Evolutionary conservation across 2,888 invertebrate species (phyloP), one percentile per base, ranked within the genome.

Genomic region (Cristatella mucedo): DNA sequence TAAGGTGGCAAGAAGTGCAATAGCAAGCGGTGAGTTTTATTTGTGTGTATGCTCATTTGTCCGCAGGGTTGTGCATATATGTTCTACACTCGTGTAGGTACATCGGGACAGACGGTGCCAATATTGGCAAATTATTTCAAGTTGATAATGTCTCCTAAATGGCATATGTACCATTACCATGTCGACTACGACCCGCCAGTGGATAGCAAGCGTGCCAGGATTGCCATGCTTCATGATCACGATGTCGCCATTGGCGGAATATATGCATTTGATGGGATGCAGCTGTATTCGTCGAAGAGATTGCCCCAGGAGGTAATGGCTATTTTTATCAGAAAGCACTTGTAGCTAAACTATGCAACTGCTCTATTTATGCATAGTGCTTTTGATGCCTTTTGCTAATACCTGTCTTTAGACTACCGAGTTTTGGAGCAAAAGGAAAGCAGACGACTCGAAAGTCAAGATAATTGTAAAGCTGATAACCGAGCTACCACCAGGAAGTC

Each of bases 211-310:
- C 53, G 46, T 13, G 41, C 61, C 45, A 48, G 57, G 9, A 49
- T 49, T 38, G 54, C 48, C 1, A 41, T 63, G n/a, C 45, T 63
- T 6, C 49, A 47, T 20, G 38, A 46, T 3, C 57, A 59, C 43
- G 47, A 51, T 18, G 46, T 54, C 7, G 32, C 55, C 13, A 37
- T 59, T 18, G 60, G 61, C 1, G 41, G 41, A 19, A 52, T 51
- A 1, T 46, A 47, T 11, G 57, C 56, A 2, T 64, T 63, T 49
- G 63, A 64, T 53, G 64, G 64, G 9, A 55, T 51, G 47, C 50
- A 54, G 3, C 46, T 64, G 3, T 63, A 54, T 43, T 42, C 61
- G 18, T 53, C 59, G 1, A 46, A 44, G 3, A 51, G 52, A 29
- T 47, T 64, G 2, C 49, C 48, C 4, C 40, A 59, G 21, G 49